These are phyloP conservation scores for Peromyscus californicus DNA, from an alignment of 2,113 vertebrate genomes.

Conservation along the genomic window DNA sequence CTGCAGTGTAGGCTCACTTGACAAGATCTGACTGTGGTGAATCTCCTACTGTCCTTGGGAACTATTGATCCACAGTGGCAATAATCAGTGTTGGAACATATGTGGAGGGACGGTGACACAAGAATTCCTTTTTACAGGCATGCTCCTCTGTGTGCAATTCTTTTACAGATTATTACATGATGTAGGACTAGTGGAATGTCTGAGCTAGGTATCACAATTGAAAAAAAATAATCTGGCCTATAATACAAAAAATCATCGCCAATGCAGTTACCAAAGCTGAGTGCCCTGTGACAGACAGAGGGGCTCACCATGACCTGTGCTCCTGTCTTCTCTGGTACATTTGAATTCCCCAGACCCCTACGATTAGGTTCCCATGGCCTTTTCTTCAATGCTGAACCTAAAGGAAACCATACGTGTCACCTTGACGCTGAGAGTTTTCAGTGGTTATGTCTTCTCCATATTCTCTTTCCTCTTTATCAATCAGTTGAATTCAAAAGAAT, in stretches of 20 bases:
- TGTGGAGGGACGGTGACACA: background rate
- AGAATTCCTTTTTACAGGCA: background rate
- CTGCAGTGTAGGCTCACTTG: conserved; percentile 6
- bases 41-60: background rate
- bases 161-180: conserved; percentile 47
- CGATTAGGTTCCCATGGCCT: background rate
- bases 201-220: background rate
- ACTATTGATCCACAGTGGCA: conserved; percentile 39
- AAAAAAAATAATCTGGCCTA: background rate
- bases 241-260: conserved; percentile 1
- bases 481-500: conserved; percentile 8
- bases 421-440: background rate
- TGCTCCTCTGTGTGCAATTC: background rate
- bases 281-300: background rate
- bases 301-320: background rate
- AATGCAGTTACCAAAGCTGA: background rate
- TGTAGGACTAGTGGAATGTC: background rate
- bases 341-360: background rate
- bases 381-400: background rate
- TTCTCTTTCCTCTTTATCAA: conserved; percentile 14
- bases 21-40: conserved; percentile 49
- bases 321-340: background rate
- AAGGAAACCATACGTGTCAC: background rate
- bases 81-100: background rate
- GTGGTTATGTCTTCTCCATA: background rate